Evolutionary conservation across 2,888 invertebrate genomes (phyloP), one percentile per base, ranked within the genome.

Genomic region (Alcis repandata): DNA sequence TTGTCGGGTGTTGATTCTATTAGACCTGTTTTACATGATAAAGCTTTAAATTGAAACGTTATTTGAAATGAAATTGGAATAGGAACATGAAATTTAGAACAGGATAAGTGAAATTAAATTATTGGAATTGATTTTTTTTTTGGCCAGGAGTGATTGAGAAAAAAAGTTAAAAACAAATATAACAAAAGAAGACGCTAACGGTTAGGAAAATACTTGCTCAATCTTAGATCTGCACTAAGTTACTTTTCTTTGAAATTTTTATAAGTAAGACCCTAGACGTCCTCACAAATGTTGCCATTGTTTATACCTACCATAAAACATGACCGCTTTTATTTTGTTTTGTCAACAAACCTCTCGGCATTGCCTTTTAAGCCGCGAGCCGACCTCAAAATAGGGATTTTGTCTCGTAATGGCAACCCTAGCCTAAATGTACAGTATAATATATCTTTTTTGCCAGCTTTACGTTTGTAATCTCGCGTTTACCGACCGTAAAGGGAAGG

Each of bases 381-480:
- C 19, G 10, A 27, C 67, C 65, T 54, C 63, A 57, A 61, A 65
- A 61, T 52, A 54, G 40, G 27, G 27, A 59, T 54, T 64, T 71
- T 64, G 56, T 68, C 52, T 56, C 59, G 8, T 33, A 59, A 63
- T 68, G 68, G 60, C 69, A 71, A 57, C 73, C 73, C 73, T 73
- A 63, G 52, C 40, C 68, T 69, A 69, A 65, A 71, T 79, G 69
- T 80, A 83, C 84, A 86, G 77, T 85, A 82, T 77, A 86, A 77
- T 85, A 82, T 77, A 79, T 83, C 80, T 89, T 85, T 86, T 83
- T 84, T 79, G 64, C 68, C 74, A 75, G 71, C 72, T 90, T 90
- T 88, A 90, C 87, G 89, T 89, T 83, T 82, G 88, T 85, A 88
- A 89, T 89, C 86, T 82, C 76, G 76, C 80, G 79, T 87, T 86